These are phyloP conservation scores for Poliocrania exsul DNA, from an alignment of 2,797 vertebrate genomes.

Conservation along the genomic window DNA sequence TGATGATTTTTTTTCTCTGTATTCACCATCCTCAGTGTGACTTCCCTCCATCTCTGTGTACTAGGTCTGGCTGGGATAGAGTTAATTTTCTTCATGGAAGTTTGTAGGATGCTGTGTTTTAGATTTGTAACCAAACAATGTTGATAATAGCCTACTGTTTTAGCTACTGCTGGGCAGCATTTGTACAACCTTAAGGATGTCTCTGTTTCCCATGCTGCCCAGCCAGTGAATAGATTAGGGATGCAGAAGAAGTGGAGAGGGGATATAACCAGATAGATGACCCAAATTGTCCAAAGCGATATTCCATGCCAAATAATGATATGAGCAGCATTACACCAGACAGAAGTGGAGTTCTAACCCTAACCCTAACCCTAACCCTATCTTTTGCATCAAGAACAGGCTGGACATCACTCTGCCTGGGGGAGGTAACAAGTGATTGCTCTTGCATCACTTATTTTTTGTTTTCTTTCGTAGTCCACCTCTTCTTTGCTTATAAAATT, in stretches of 20 bases:
- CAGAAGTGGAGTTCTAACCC: background rate
- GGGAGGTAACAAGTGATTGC: background rate
- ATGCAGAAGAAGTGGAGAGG: background rate
- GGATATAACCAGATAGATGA: background rate
- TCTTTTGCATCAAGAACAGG: background rate
- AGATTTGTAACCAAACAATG: background rate
- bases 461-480: background rate
- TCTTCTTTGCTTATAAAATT: background rate
- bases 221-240: background rate
- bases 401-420: background rate
- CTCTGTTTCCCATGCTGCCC: background rate
- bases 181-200: background rate
- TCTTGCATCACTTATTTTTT: background rate
- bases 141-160: background rate
- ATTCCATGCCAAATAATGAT: background rate
- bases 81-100: background rate
- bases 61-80: background rate
- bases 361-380: too few species aligned
- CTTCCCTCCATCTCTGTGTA: background rate
- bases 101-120: accelerated
- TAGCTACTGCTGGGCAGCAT: background rate
- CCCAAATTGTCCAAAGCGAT: background rate
- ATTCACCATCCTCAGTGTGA: background rate
- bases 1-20: background rate
- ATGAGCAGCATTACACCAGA: background rate